Base-by-base conservation (phyloP, 2,888 invertebrate genomes). In the Drosophila colorata region DNA sequence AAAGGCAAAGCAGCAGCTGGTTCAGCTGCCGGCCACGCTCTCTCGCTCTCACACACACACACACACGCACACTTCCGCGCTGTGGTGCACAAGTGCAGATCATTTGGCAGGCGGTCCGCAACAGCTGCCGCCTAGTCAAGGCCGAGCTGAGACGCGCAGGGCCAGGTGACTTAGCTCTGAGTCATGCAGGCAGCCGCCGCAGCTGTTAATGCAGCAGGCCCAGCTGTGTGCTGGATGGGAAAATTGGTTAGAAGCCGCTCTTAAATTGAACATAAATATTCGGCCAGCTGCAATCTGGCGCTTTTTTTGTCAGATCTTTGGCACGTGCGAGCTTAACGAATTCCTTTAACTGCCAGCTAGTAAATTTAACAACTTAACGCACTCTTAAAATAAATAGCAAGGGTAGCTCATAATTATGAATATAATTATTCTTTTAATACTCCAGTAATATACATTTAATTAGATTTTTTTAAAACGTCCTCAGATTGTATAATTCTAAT, bases 1-100 rank as follows among this genome's bases (percentile, higher is more conserved):
- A 61, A 58, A 61, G 44, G 33, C 38, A 46, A 44, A 60, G 16
- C 41, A 52, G 71, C 83, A 88, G 88, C 83, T 88, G 88, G 14
- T 18, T 55, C 37, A 56, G 40, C 18, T 38, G 49, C 55, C 52
- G 47, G 59, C 38, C 56, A 33, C 48, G 31, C 49, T 38, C 56
- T 25, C 63, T 53, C 61, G 28, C 44, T 60, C 60, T 20, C 31
- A 13, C 43, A 25, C 35, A 16, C 38, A 6, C 33, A 25, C 23
- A 11, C 20, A 14, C 6, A 47, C n/a, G 25, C 18, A 63, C 1
- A 63, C 65, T 65, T 65, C 69, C 37, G 49, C 14, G 20, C 31
- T 60, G 53, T 14, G 23, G 25, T 14, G 53, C 25, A 65, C 63
- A 69, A 64, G 49, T 69, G 78, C 69, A 63, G 75, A 75, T 75